A percentile compares a stretch with the other conserved stretches of the same genome.
phyloP scores from a whole-genome alignment of 2,113 vertebrate species.

The Perca flavescens region DNA sequence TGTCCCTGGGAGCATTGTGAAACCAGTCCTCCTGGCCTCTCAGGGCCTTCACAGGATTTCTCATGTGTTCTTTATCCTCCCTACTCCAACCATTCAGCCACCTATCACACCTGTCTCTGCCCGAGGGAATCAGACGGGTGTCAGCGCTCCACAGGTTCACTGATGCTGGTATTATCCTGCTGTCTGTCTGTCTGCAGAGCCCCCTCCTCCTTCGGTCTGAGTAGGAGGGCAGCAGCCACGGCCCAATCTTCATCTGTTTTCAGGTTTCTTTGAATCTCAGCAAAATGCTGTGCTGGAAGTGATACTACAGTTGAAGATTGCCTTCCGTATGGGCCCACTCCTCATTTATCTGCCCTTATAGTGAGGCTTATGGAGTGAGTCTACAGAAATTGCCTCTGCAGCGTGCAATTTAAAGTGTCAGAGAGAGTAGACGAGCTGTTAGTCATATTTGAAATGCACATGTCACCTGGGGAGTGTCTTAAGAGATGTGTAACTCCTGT shows the following conservation, averaged over 20 bases:
- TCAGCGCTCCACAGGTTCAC: neutral
- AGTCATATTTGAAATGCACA: slow-evolving; percentile 44
- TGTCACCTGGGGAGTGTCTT: slow-evolving; percentile 14
- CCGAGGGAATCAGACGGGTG: slow-evolving; percentile 31
- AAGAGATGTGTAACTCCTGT: slow-evolving; percentile 15
- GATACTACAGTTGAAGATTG: slow-evolving; percentile 42
- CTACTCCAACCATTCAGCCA: slow-evolving; percentile 28
- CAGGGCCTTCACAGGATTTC: slow-evolving; percentile 50
- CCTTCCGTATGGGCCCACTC: slow-evolving; percentile 21
- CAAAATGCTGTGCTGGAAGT: slow-evolving; percentile 15
- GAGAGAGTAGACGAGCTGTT: slow-evolving; percentile 29
- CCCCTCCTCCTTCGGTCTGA: slow-evolving; percentile 10
- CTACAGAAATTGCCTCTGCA: slow-evolving; percentile 44
- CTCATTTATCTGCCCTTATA: slow-evolving; percentile 46
- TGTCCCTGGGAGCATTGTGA: slow-evolving; percentile 61
- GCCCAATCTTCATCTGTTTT: slow-evolving; percentile 45
- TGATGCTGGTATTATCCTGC: slow-evolving; percentile 47
- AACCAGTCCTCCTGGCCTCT: slow-evolving; percentile 47
- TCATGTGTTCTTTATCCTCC: slow-evolving; percentile 49
- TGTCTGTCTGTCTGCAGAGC: slow-evolving; percentile 39
- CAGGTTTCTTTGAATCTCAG: slow-evolving; percentile 38
- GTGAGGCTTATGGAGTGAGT: slow-evolving; percentile 33
- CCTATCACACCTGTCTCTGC: slow-evolving; percentile 36
- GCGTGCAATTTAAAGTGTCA: slow-evolving; percentile 37
- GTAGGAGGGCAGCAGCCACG: neutral